phyloP scores from a whole-genome alignment of 2,888 invertebrate species.

The Lysandra bellargus region DNA sequence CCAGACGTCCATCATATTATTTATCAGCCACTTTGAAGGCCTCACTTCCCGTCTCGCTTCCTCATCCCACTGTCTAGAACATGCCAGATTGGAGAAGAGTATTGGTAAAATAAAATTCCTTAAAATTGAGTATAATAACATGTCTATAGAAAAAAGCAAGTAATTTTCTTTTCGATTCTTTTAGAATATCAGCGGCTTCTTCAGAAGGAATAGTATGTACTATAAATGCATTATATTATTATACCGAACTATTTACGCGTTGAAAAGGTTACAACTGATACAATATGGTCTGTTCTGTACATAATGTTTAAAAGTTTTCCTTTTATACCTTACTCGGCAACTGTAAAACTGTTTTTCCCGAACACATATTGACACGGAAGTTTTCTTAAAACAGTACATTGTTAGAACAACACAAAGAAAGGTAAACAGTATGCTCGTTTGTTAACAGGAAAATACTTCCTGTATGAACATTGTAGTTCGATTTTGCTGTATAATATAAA shows the following conservation, averaged over 20 bases:
- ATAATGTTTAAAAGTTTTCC: neutral
- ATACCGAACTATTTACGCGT: neutral
- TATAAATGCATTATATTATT: too few species aligned
- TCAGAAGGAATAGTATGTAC: too few species aligned
- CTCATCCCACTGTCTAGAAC: slow-evolving; percentile 10
- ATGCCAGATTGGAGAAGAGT: neutral
- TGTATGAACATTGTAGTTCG: too few species aligned
- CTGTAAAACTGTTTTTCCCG: neutral
- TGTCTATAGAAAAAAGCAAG: neutral
- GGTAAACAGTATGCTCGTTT: neutral
- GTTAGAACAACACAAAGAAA: neutral
- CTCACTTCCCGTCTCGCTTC: neutral
- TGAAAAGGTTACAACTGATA: neutral
- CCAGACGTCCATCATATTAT: slow-evolving; percentile 64
- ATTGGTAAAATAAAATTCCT: neutral
- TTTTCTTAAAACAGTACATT: slow-evolving; percentile 1
- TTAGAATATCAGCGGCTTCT: too few species aligned
- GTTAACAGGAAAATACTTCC: neutral
- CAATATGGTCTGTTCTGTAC: neutral
- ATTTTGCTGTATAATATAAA: too few species aligned
- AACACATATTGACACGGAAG: neutral
- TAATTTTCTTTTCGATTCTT: neutral
- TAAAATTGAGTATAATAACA: neutral
- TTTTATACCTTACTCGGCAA: neutral
- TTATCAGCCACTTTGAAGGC: slow-evolving; percentile 53